Evolutionary conservation across 2,888 invertebrate species (phyloP).

Genomic region (Sphaeridia pumilis): DNA sequence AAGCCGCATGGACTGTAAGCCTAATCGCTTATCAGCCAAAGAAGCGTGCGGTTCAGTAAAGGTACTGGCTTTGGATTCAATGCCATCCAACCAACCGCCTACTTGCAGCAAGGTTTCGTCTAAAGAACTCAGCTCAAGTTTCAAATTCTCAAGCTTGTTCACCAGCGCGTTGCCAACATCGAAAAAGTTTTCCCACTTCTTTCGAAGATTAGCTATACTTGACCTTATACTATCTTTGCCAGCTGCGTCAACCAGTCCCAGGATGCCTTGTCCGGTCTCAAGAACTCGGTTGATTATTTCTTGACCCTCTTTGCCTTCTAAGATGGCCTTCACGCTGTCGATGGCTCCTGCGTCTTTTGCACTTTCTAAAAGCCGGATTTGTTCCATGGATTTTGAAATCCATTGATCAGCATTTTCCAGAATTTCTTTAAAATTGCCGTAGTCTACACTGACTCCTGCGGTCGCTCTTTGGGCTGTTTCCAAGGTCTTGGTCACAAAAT

Average conservation of each 20-base stretch:
- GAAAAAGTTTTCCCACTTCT: slow-evolving; percentile 69
- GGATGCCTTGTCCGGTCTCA: slow-evolving; percentile 76
- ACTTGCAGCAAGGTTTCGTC: slow-evolving; percentile 82
- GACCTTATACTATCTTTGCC: slow-evolving; percentile 73
- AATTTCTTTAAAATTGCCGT: slow-evolving; percentile 54
- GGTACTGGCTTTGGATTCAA: slow-evolving; percentile 59
- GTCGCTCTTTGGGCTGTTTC: slow-evolving; percentile 58
- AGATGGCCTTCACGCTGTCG: slow-evolving; percentile 18
- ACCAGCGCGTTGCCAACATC: slow-evolving; percentile 73
- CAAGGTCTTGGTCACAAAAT: slow-evolving; percentile 59
- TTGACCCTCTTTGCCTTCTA: slow-evolving; percentile 62
- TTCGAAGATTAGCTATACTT: slow-evolving; percentile 66
- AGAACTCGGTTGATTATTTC: slow-evolving; percentile 63
- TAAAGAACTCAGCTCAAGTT: slow-evolving; percentile 82
- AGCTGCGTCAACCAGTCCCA: slow-evolving; percentile 73
- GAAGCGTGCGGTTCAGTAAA: slow-evolving; percentile 60
- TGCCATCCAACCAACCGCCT: slow-evolving; percentile 71
- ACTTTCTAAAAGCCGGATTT: slow-evolving; percentile 54
- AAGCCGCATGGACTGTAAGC: slow-evolving; percentile 65
- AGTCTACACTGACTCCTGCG: slow-evolving; percentile 56
- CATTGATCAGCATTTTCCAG: slow-evolving; percentile 62
- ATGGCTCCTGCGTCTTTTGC: slow-evolving; percentile 40
- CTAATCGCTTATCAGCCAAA: slow-evolving; percentile 76
- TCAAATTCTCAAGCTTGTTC: slow-evolving; percentile 74
- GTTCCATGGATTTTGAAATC: slow-evolving; percentile 61